phyloP scores from a whole-genome alignment of 2,797 vertebrate genomes.

The Urophycis tenuis region DNA sequence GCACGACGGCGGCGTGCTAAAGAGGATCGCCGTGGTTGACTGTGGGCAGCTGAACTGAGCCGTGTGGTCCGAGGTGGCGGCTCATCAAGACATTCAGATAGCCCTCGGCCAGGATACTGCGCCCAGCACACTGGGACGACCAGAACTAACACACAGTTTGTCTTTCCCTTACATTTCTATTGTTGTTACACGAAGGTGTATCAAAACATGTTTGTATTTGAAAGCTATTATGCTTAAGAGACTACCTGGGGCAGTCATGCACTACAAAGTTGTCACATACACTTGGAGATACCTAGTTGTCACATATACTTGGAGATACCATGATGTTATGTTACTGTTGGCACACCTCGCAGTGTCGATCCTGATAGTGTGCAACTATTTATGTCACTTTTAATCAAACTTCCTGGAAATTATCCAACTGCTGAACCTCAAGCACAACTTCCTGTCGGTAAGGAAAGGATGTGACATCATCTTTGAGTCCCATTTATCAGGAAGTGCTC shows the following conservation, averaged over 20 bases:
- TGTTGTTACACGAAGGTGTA: neutral
- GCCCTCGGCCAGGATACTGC: neutral
- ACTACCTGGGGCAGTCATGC: too few relatives aligned
- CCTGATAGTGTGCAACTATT: slow-evolving; percentile 34
- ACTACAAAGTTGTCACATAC: too few relatives aligned
- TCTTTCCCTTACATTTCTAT: neutral
- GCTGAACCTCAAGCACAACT: slow-evolving; percentile 46
- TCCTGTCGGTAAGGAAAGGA: slow-evolving; percentile 69
- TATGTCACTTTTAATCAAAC: slow-evolving; percentile 49
- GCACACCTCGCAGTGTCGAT: slow-evolving; percentile 39
- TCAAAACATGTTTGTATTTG: neutral
- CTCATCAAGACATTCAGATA: neutral
- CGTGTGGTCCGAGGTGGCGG: neutral
- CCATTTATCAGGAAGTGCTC: slow-evolving; percentile 23
- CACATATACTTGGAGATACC: neutral
- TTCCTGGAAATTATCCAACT: slow-evolving; percentile 60
- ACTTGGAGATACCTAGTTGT: neutral
- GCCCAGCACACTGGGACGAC: neutral
- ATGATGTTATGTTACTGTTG: neutral
- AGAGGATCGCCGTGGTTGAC: slow-evolving; percentile 85
- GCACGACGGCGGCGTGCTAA: slow-evolving; percentile 82
- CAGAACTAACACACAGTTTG: neutral
- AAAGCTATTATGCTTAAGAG: too few relatives aligned
- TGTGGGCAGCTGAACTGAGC: slow-evolving; percentile 85
- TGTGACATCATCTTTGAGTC: slow-evolving; percentile 57